Evolutionary conservation across 1,140 invertebrate species (phyloP), one percentile per base, ranked within the genome.

Genomic region (Tigriopus japonicus): DNA sequence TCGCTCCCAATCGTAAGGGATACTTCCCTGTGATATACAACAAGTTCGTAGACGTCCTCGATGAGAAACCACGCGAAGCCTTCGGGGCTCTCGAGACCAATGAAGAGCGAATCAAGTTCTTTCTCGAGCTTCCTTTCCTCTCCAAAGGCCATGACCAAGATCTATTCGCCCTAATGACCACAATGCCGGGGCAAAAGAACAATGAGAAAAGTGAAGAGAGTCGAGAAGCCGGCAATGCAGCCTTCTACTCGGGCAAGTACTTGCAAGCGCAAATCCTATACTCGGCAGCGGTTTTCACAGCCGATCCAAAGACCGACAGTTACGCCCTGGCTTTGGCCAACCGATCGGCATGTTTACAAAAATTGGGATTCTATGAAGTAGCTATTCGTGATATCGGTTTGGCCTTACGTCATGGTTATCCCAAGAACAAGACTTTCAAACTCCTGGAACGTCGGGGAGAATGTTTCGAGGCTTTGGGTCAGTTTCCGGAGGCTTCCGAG

Each of bases 281-380:
- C 15, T 58, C 55, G 2, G 21, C 6, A 6, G 55, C 55, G 2
- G 41, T 58, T 13, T 58, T 58, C 40, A 42, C n/a, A 6, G 55
- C 55, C 17, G 14, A 28, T 7, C 17, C 5, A 14, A 41, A 6
- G 12, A 41, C 55, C 17, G 42, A 17, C 17, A 41, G 42, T 42
- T 17, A 41, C 3, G 5, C 55, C 55, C 15, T 58, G 28, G 55
- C 55, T n/a, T 40, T 58, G 23, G 55, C 28, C 15, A 58, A 58
- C 28, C 24, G 55, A 41, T 58, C 55, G 13, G 55, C 55, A 3
- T 15, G 23, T n/a, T 42, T 41, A 41, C 55, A 58, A 41, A 58
- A 58, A 43, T 42, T 58, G 28, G n/a, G n/a, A 17, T 17, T 3
- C 14, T 42, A 19, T n/a, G 15, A 15, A 58, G 3, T 28, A 24